These are phyloP conservation scores for Pseudococcus viburni DNA, from an alignment of 2,888 invertebrate species.

Conservation along the genomic window DNA sequence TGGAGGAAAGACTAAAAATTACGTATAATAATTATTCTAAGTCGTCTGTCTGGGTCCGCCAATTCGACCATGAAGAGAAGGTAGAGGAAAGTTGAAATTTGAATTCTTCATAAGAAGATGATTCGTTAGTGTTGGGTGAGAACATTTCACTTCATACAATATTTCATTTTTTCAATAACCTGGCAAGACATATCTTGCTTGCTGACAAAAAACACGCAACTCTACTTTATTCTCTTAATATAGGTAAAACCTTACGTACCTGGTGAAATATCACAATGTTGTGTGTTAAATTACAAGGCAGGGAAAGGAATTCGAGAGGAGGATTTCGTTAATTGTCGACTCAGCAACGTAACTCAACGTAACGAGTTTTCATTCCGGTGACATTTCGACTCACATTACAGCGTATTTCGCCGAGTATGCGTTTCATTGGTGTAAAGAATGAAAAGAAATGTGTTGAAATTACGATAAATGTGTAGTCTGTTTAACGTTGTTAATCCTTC, in stretches of 20 bases:
- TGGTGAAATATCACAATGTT: neutral
- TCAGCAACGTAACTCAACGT: neutral
- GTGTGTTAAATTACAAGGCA: neutral
- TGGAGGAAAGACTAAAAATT: no score
- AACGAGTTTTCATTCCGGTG: neutral
- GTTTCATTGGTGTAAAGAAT: neutral
- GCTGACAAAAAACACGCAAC: neutral
- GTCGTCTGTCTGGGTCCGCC: no score
- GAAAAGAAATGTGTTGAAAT: conserved; percentile 10
- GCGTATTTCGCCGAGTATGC: neutral
- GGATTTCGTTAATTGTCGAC: neutral
- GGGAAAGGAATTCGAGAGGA: neutral
- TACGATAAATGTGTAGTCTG: neutral
- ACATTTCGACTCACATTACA: neutral
- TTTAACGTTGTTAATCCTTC: neutral
- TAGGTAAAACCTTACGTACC: neutral
- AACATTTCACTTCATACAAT: no score
- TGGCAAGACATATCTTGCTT: neutral
- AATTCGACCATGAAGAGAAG: no score
- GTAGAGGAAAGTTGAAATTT: no score
- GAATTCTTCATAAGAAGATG: no score
- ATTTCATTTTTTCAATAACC: neutral
- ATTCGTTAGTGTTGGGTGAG: no score
- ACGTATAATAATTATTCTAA: no score
- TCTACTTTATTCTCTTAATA: neutral